Conservation (phyloP, 1,140 invertebrate species). For the Globodera rostochiensis region DNA sequence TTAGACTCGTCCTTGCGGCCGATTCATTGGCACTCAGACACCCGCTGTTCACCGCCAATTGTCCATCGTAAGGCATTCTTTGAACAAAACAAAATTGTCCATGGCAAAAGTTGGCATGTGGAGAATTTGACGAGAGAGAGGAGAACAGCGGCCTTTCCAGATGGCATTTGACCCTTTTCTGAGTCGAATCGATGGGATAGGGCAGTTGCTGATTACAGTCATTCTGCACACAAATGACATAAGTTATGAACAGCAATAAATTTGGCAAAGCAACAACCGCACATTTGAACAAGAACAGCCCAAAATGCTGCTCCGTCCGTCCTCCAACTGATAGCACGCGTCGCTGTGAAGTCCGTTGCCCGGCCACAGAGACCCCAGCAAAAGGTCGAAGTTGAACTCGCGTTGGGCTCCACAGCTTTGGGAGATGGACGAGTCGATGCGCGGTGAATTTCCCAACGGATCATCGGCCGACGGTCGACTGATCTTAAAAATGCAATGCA, state of each 20-base stretch:
- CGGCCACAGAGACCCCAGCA: conserved; percentile 43
- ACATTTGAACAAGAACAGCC: conserved; percentile 40
- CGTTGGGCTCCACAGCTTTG: conserved; percentile 38
- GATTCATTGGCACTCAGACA: conserved; percentile 28
- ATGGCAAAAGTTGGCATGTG: conserved; percentile 31
- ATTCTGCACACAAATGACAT: conserved; percentile 28
- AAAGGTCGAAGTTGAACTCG: conserved; percentile 43
- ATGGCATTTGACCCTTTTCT: conserved; percentile 28
- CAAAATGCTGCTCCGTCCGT: conserved; percentile 20
- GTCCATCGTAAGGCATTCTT: conserved; percentile 33
- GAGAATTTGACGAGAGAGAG: conserved; percentile 1
- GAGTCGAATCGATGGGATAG: conserved; percentile 30
- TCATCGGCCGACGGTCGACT: not conserved
- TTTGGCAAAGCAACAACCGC: not conserved
- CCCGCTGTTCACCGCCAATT: conserved; percentile 21
- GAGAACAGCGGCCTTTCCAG: conserved; percentile 13
- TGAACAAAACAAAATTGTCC: conserved; percentile 48
- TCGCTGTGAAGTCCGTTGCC: conserved; percentile 31
- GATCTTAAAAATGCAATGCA: not conserved
- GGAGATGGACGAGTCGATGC: conserved; percentile 19
- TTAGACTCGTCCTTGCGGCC: conserved; percentile 2
- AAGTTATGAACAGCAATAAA: too few species aligned
- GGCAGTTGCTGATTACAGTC: conserved; percentile 40
- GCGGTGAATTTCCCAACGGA: not conserved
- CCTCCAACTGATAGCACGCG: conserved; percentile 39